Percentiles rank a stretch among this genome's conserved stretches.
These are phyloP conservation scores for Proteles cristata DNA, from an alignment of 2,113 vertebrate genomes.

Conservation along the genomic window DNA sequence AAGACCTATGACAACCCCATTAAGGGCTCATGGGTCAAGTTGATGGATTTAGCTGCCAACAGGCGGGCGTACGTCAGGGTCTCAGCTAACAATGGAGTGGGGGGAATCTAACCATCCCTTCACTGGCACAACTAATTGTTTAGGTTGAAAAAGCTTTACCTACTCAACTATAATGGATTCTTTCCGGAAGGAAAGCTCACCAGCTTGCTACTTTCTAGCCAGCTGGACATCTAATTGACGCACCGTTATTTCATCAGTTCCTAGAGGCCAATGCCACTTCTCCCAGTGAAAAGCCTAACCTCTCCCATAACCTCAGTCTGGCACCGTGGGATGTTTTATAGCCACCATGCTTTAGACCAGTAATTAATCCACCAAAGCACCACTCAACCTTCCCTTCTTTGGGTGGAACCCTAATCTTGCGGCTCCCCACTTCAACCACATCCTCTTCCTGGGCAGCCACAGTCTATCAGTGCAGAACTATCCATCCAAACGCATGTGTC, in stretches of 20 bases:
- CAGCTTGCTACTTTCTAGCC: background rate
- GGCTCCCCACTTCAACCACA: background rate
- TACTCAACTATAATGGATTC: slow-evolving; percentile 46
- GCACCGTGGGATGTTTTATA: background rate
- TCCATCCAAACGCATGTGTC: accelerated
- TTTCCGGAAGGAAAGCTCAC: slow-evolving; percentile 60
- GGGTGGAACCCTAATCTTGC: background rate
- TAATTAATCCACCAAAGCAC: background rate
- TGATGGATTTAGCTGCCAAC: slow-evolving; percentile 13
- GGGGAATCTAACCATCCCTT: slow-evolving; percentile 55
- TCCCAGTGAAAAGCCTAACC: background rate
- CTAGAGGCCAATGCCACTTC: background rate
- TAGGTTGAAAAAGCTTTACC: slow-evolving; percentile 36
- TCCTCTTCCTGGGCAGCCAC: background rate
- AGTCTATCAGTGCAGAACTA: background rate
- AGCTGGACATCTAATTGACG: background rate
- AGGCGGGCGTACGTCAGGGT: background rate
- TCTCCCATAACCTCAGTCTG: background rate
- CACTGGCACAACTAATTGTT: slow-evolving; percentile 63
- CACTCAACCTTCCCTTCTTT: background rate
- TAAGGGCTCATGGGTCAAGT: background rate
- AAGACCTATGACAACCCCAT: background rate
- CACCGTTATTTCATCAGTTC: background rate
- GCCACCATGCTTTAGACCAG: background rate
- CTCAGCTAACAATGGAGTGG: background rate